These are phyloP conservation scores for Augochlora pura DNA, from an alignment of 1,140 invertebrate genomes.

Conservation along the genomic window DNA sequence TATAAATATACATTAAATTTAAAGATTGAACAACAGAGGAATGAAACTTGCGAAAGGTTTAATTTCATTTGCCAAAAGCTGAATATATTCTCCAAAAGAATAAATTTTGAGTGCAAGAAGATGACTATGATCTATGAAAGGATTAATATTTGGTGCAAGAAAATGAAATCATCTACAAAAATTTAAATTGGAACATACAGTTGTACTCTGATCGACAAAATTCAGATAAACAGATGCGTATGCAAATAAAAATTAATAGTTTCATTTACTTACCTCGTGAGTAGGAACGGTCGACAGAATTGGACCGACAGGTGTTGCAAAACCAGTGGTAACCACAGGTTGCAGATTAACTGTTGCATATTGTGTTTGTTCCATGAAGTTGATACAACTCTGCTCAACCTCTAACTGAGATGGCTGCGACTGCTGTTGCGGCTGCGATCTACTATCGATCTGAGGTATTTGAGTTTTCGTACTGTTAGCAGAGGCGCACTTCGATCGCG, in stretches of 20 bases:
- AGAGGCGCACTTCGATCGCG: constrained; percentile 60
- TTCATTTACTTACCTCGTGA: constrained; percentile 58
- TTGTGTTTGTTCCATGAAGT: constrained; percentile 82
- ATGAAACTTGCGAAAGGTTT: no score
- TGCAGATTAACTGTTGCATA: constrained; percentile 84
- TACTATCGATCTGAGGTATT: constrained; percentile 36
- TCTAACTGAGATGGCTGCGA: constrained; percentile 60
- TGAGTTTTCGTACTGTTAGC: constrained; percentile 57
- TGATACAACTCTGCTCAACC: constrained; percentile 66
- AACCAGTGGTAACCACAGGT: constrained; percentile 79
- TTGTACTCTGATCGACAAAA: no score
- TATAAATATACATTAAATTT: no score
- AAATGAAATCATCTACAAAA: no score
- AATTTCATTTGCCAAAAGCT: no score
- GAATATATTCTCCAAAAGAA: no score
- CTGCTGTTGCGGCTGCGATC: constrained; percentile 61
- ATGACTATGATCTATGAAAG: no score
- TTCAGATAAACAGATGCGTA: no score
- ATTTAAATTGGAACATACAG: no score
- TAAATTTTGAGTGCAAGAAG: no score
- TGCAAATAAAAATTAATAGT: not conserved
- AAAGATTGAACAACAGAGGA: no score
- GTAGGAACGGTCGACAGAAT: constrained; percentile 67
- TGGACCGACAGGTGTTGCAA: constrained; percentile 68
- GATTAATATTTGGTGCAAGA: no score